Evolutionary conservation across 2,888 invertebrate species (phyloP).

Genomic region (Podabrus alpinus): DNA sequence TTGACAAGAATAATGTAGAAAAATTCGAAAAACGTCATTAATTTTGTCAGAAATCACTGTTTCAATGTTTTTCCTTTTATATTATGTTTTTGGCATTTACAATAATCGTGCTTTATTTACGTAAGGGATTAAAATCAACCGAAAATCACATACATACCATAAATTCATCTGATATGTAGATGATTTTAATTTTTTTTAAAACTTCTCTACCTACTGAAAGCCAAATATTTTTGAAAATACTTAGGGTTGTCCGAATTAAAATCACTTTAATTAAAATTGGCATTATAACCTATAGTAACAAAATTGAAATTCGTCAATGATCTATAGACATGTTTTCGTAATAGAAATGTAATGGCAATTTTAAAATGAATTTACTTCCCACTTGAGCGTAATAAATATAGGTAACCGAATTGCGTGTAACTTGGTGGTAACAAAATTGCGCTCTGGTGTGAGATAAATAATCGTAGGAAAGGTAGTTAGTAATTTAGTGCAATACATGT

Average conservation of each 20-base stretch:
- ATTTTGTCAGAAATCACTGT: neutral
- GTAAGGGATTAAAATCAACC: too few species aligned
- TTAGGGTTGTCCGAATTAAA: neutral
- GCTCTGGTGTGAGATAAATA: neutral
- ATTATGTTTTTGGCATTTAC: too few species aligned
- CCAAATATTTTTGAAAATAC: neutral
- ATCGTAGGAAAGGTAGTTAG: neutral
- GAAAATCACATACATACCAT: too few species aligned
- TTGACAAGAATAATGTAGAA: neutral
- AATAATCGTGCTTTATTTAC: too few species aligned
- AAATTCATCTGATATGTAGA: too few species aligned
- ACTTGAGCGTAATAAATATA: neutral
- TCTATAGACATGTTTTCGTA: neutral
- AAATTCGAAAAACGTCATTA: neutral
- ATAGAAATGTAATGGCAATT: neutral
- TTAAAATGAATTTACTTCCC: neutral
- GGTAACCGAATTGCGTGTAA: neutral
- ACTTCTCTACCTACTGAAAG: too few species aligned
- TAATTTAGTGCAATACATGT: neutral
- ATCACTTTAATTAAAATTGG: neutral
- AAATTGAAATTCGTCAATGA: neutral
- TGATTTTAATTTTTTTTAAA: too few species aligned
- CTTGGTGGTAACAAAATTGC: neutral
- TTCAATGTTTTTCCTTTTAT: too few species aligned
- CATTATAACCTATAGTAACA: neutral